Evolutionary conservation across 2,888 invertebrate genomes (phyloP).

Genomic region (Apoda limacodes): DNA sequence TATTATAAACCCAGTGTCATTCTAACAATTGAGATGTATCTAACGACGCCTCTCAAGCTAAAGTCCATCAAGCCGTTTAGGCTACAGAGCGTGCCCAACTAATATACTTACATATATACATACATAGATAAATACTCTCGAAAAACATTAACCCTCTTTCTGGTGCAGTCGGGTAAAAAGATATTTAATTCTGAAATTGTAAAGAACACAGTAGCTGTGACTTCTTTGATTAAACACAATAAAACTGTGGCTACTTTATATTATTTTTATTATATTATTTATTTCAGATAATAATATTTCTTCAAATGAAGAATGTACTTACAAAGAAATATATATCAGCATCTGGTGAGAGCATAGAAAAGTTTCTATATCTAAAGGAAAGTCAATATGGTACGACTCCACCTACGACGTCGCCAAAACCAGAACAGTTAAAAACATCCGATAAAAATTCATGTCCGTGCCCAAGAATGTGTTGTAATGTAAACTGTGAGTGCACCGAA

Average conservation of each 20-base stretch:
- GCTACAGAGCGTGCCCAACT: no score
- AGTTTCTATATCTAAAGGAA: slow-evolving; percentile 51
- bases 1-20: no score
- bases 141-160: no score
- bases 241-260: neutral
- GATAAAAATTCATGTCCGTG: slow-evolving; percentile 32
- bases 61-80: no score
- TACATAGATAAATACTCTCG: no score
- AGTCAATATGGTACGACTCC: slow-evolving; percentile 32
- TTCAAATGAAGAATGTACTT: slow-evolving; percentile 27
- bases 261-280: neutral
- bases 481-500: slow-evolving; percentile 44
- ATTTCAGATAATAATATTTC: slow-evolving; percentile 37
- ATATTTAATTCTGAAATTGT: no score
- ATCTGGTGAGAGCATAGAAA: slow-evolving; percentile 53
- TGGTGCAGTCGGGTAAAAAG: no score
- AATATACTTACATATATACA: no score
- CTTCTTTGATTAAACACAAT: neutral
- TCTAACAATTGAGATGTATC: no score
- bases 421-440: neutral
- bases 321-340: slow-evolving; percentile 29
- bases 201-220: neutral
- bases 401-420: slow-evolving; percentile 2
- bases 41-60: no score
- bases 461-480: slow-evolving; percentile 49